A percentile compares a stretch with the other conserved stretches of the same genome.
Conservation (phyloP, 2,797 vertebrate species). For the Melanotaenia pygmaea region DNA sequence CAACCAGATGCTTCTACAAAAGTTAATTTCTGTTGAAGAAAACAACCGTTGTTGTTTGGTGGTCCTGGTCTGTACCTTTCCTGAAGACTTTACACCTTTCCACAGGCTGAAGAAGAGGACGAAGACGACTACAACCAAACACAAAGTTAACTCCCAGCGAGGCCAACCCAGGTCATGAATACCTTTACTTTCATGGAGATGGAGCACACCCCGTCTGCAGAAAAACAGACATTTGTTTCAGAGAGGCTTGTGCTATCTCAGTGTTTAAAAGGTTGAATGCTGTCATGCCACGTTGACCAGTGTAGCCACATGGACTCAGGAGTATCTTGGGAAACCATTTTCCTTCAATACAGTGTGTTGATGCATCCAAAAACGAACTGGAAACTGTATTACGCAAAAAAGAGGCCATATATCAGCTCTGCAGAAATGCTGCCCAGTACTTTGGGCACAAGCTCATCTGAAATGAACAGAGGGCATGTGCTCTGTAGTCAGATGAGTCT, state of each 20-base stretch:
- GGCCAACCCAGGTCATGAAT: conserved; percentile 92
- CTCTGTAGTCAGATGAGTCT: too few relatives aligned
- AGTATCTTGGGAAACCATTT: too few relatives aligned
- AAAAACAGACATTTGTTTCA: conserved; percentile 10
- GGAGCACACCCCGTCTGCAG: conserved; percentile 90
- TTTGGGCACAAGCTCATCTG: too few relatives aligned
- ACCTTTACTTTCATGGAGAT: conserved; percentile 91
- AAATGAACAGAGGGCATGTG: too few relatives aligned
- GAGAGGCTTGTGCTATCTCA: neutral
- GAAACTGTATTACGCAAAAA: too few relatives aligned
- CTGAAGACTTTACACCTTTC: conserved; percentile 99
- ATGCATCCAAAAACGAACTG: too few relatives aligned
- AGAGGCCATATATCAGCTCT: too few relatives aligned
- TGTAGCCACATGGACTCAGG: neutral
- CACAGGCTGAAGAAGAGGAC: conserved; percentile 97
- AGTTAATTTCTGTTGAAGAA: neutral
- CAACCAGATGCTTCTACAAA: neutral
- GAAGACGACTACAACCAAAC: conserved; percentile 91
- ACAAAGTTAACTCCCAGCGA: conserved; percentile 91
- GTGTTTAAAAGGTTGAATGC: neutral
- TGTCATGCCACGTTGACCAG: neutral
- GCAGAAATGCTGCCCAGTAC: too few relatives aligned
- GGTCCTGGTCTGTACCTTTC: conserved; percentile 87
- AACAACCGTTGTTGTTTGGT: neutral
- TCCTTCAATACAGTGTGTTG: too few relatives aligned